Evolutionary conservation across 1,140 invertebrate genomes (phyloP).

Genomic region (Parapsyche elsis): DNA sequence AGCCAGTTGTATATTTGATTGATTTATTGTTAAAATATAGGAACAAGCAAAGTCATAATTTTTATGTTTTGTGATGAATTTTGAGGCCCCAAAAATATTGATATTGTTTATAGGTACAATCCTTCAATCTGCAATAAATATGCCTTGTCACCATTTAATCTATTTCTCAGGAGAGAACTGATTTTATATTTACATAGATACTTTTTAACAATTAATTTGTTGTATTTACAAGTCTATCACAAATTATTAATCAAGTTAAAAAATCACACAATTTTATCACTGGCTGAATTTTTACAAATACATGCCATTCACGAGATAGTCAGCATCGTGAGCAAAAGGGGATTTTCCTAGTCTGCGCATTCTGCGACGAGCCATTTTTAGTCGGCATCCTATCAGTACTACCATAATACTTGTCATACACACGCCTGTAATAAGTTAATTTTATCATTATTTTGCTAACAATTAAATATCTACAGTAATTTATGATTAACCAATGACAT

Average conservation of each 20-base stretch:
- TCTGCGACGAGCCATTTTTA: conserved; percentile 77
- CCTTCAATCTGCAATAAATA: no score
- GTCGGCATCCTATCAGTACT: conserved; percentile 83
- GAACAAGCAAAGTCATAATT: no score
- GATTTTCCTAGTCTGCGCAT: conserved; percentile 81
- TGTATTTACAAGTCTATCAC: conserved; percentile 2
- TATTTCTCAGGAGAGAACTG: no score
- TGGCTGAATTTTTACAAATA: conserved; percentile 76
- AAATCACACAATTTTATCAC: background rate
- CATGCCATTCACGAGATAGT: conserved; percentile 98
- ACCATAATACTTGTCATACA: conserved; percentile 71
- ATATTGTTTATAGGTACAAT: no score
- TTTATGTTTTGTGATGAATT: no score
- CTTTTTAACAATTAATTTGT: background rate
- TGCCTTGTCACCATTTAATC: no score
- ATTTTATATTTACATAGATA: no score
- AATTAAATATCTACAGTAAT: background rate
- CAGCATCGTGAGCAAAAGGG: conserved; percentile 92
- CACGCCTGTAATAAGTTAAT: conserved; percentile 67
- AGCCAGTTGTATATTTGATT: no score
- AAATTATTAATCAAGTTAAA: background rate
- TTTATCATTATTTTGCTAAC: conserved; percentile 1
- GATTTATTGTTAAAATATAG: no score
- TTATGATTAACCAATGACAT: background rate
- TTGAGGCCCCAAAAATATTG: no score